These are phyloP conservation scores for Passerina amoena DNA, from an alignment of 2,113 vertebrate genomes.

Conservation along the genomic window DNA sequence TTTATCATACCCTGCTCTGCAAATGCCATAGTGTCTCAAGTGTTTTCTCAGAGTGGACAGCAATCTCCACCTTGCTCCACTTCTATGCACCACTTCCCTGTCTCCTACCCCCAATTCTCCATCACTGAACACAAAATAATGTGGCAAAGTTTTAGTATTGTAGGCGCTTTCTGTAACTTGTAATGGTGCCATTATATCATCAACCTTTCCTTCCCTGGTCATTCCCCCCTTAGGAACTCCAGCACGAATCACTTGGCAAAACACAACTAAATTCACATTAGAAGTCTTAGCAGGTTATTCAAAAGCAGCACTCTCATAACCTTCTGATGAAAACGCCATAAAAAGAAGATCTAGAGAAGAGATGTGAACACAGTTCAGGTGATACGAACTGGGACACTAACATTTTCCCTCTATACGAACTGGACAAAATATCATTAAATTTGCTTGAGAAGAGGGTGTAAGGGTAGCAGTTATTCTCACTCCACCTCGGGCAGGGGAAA, in stretches of 20 bases:
- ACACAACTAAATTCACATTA: background rate
- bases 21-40: background rate
- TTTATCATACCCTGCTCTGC: background rate
- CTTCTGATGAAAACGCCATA: background rate
- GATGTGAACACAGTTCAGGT: background rate
- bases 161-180: background rate
- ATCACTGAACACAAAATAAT: background rate
- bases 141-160: background rate
- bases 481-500: background rate
- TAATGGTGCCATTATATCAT: background rate
- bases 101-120: background rate
- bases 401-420: background rate
- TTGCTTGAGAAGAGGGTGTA: fast-evolving
- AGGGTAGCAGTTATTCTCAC: background rate
- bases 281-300: background rate
- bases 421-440: background rate
- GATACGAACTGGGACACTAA: background rate
- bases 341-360: background rate
- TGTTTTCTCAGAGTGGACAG: background rate
- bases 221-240: background rate
- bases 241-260: background rate
- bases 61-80: background rate
- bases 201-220: background rate
- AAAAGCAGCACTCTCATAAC: background rate
- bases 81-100: background rate